Evolutionary conservation across 2,888 invertebrate genomes (phyloP).

Genomic region (Cataglyphis livida): DNA sequence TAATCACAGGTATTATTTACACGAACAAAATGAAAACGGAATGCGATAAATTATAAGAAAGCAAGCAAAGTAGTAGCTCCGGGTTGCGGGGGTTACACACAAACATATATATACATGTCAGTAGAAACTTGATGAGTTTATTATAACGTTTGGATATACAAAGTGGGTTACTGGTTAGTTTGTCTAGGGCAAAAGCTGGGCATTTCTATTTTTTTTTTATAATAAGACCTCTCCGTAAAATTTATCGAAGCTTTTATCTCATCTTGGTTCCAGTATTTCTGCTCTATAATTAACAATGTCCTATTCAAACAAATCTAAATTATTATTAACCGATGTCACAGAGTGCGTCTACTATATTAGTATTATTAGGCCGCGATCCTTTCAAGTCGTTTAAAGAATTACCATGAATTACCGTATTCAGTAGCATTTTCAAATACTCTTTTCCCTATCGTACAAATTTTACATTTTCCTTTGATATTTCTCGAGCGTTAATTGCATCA

Average conservation of each 20-base stretch:
- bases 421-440: neutral
- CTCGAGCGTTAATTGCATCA: neutral
- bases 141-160: slow-evolving; percentile 81
- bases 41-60: slow-evolving; percentile 54
- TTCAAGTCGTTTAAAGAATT: slow-evolving; percentile 1
- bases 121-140: slow-evolving; percentile 82
- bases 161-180: slow-evolving; percentile 71
- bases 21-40: neutral
- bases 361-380: slow-evolving; percentile 3
- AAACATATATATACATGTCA: slow-evolving; percentile 76
- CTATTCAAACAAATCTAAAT: slow-evolving; percentile 21
- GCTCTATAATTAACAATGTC: slow-evolving; percentile 19
- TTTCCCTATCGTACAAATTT: slow-evolving; percentile 13
- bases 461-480: neutral
- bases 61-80: slow-evolving; percentile 66
- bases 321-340: slow-evolving; percentile 26
- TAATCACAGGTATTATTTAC: slow-evolving; percentile 42
- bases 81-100: slow-evolving; percentile 70
- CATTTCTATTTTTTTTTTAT: neutral
- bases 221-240: slow-evolving; percentile 27
- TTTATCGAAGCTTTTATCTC: neutral
- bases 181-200: slow-evolving; percentile 46
- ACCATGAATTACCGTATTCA: neutral
- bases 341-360: slow-evolving; percentile 15
- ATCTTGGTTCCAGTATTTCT: neutral